Percentiles rank a stretch among this genome's conserved stretches.
phyloP scores from a whole-genome alignment of 2,797 vertebrate species.

The Tenualosa thibaudeaui region DNA sequence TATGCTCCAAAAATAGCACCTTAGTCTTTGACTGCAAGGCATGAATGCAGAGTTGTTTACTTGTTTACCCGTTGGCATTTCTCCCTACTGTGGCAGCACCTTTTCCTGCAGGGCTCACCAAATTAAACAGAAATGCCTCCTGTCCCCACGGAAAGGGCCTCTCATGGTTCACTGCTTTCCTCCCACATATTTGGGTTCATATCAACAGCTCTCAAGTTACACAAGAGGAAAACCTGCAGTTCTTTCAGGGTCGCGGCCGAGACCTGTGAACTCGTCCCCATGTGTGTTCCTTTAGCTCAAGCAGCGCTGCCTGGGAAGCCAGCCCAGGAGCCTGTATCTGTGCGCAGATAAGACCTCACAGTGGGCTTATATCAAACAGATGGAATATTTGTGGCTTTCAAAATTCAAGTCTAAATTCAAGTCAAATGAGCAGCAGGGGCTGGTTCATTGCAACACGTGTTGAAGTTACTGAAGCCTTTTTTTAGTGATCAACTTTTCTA shows the following conservation, averaged over 20 bases:
- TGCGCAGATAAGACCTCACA: neutral
- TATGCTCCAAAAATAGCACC: neutral
- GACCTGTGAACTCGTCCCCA: neutral
- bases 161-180: neutral
- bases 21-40: neutral
- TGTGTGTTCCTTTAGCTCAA: neutral
- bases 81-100: neutral
- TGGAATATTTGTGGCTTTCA: neutral
- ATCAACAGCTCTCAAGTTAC: slow-evolving; percentile 12
- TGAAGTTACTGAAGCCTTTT: no score
- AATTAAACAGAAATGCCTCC: slow-evolving; percentile 1
- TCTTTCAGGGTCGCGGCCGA: neutral
- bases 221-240: neutral
- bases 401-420: neutral
- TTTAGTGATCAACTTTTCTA: no score
- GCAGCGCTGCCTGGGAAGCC: neutral
- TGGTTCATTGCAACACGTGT: no score
- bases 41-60: neutral
- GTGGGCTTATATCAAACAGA: neutral
- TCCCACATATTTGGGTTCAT: slow-evolving; percentile 23
- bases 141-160: neutral
- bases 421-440: no score
- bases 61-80: neutral
- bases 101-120: neutral
- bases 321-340: neutral